Evolutionary conservation across 2,113 vertebrate species (phyloP).

Genomic region (Onychostruthus taczanowskii): DNA sequence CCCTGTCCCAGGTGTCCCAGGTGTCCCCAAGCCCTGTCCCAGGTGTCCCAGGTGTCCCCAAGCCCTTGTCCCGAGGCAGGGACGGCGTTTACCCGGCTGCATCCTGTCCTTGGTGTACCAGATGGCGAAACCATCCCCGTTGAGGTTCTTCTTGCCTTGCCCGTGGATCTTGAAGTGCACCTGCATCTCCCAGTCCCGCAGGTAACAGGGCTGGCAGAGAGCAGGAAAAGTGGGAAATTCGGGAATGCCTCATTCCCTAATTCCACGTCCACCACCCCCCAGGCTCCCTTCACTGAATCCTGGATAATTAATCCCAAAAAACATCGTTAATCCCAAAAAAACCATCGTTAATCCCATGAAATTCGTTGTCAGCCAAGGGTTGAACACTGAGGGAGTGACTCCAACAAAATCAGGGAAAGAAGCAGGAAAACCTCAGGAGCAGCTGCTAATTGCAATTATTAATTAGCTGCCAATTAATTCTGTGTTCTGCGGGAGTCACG

Average conservation of each 20-base stretch:
- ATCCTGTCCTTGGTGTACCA: slow-evolving; percentile 97
- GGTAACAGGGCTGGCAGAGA: slow-evolving; percentile 83
- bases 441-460: neutral
- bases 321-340: neutral
- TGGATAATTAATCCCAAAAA: neutral
- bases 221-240: rapidly evolving
- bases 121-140: slow-evolving; percentile 90
- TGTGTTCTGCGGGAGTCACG: rapidly evolving
- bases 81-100: slow-evolving; percentile 72
- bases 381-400: neutral
- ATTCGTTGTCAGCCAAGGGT: neutral
- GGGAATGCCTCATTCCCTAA: rapidly evolving
- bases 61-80: neutral
- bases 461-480: neutral
- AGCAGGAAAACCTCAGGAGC: neutral
- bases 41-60: neutral
- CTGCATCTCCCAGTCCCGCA: slow-evolving; percentile 96
- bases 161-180: slow-evolving; percentile 96
- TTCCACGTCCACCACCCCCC: rapidly evolving
- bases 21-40: neutral
- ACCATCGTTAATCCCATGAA: neutral
- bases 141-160: slow-evolving; percentile 96
- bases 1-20: neutral
- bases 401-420: neutral
- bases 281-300: no score